A percentile compares a stretch with the other conserved stretches of the same genome.
Evolutionary conservation across 2,888 invertebrate species (phyloP).

Genomic region (Candidula unifasciata): DNA sequence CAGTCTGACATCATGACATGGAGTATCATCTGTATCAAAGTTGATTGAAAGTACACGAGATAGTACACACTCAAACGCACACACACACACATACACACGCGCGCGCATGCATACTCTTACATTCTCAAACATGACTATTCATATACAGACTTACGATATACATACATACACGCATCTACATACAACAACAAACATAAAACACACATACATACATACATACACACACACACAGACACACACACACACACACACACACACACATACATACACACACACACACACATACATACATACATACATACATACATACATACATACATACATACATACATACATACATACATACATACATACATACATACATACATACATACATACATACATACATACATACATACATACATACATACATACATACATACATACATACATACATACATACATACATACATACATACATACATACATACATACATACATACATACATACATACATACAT

Average conservation of each 20-base stretch:
- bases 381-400: constrained; percentile 1
- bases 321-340: too few species aligned
- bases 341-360: too few species aligned
- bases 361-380: neutral
- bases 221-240: neutral
- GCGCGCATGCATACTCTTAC: too few species aligned
- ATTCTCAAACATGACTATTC: too few species aligned
- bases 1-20: too few species aligned
- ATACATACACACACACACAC: neutral
- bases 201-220: too few species aligned
- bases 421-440: too few species aligned
- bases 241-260: neutral
- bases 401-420: too few species aligned
- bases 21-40: too few species aligned
- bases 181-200: too few species aligned
- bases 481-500: neutral
- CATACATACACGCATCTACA: too few species aligned
- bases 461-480: neutral
- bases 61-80: neutral
- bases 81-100: neutral
- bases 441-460: neutral
- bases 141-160: neutral
- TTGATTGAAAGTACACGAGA: too few species aligned
- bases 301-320: neutral
- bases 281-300: neutral